Percentiles rank a stretch among this genome's conserved stretches.
Conservation (phyloP, 1,140 invertebrate species). For the Apis laboriosa region DNA sequence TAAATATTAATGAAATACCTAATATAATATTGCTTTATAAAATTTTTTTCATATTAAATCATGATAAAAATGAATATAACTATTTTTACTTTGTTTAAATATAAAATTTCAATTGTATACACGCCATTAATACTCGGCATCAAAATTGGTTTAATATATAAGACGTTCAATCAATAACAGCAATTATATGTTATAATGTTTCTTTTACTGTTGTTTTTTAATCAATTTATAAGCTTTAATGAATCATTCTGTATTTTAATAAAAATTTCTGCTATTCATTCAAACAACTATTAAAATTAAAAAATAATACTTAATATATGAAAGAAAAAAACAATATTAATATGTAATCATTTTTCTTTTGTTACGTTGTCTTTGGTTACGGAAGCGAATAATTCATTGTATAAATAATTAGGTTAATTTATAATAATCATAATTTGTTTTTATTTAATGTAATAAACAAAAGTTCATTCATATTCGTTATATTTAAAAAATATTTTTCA, state of each 20-base stretch:
- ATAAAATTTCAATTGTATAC: slow-evolving; percentile 43
- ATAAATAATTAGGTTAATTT: not conserved
- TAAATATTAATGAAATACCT: slow-evolving; percentile 32
- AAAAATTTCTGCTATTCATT: not conserved
- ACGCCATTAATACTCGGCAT: slow-evolving; percentile 56
- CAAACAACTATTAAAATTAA: not conserved
- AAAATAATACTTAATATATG: not conserved
- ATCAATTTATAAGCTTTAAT: not conserved
- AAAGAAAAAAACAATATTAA: not conserved
- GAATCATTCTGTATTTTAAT: slow-evolving; percentile 13
- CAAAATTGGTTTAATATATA: slow-evolving; percentile 65
- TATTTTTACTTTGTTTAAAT: not conserved
- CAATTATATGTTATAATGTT: slow-evolving; percentile 51
- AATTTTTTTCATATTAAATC: not conserved
- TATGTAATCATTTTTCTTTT: not conserved
- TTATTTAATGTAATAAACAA: not conserved
- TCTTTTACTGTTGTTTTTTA: slow-evolving; percentile 16
- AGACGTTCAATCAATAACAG: slow-evolving; percentile 62
- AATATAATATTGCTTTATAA: not conserved
- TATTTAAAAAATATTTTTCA: not conserved
- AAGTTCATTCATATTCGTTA: not conserved
- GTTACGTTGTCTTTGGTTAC: not conserved
- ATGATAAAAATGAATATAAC: not conserved
- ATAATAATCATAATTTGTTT: too few relatives aligned
- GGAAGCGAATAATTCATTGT: not conserved